These are phyloP conservation scores for Nomada flava DNA, from an alignment of 2,888 invertebrate genomes.

Conservation along the genomic window DNA sequence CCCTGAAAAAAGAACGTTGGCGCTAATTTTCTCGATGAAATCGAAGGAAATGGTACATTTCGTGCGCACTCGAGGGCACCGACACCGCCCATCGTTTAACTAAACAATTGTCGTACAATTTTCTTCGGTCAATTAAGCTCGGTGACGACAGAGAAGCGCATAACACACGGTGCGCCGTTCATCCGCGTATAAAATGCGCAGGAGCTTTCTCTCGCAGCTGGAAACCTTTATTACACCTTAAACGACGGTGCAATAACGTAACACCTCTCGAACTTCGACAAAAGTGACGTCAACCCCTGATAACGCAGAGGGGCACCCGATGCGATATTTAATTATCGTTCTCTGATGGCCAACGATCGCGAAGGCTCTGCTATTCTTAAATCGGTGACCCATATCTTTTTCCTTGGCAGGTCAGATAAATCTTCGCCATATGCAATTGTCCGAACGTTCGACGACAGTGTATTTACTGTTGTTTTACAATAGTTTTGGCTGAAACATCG, in stretches of 20 bases:
- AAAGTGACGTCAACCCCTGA: background rate
- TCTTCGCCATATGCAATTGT: background rate
- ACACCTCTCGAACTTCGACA: background rate
- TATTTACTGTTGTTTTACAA: no score
- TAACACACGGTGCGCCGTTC: conserved; percentile 38
- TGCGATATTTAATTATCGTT: background rate
- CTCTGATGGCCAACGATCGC: background rate
- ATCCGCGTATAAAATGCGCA: conserved; percentile 28
- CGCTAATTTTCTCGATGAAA: background rate
- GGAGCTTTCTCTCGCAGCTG: conserved; percentile 27
- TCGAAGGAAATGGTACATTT: conserved; percentile 23
- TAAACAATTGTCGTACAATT: conserved; percentile 69
- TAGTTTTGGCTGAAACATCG: no score
- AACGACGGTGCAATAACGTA: conserved; percentile 26
- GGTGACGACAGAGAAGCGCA: conserved; percentile 60
- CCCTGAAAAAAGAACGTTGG: background rate
- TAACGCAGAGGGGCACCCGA: background rate
- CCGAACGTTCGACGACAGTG: no score
- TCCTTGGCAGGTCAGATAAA: background rate
- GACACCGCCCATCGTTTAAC: conserved; percentile 62
- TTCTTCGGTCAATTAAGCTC: conserved; percentile 73
- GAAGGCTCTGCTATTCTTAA: background rate
- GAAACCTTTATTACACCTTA: conserved; percentile 14
- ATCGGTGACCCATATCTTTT: background rate
- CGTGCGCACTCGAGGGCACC: conserved; percentile 18